These are phyloP conservation scores for Pocillopora meandrina DNA, from an alignment of 92 coral and sea anemone genomes.

Conservation along the genomic window DNA sequence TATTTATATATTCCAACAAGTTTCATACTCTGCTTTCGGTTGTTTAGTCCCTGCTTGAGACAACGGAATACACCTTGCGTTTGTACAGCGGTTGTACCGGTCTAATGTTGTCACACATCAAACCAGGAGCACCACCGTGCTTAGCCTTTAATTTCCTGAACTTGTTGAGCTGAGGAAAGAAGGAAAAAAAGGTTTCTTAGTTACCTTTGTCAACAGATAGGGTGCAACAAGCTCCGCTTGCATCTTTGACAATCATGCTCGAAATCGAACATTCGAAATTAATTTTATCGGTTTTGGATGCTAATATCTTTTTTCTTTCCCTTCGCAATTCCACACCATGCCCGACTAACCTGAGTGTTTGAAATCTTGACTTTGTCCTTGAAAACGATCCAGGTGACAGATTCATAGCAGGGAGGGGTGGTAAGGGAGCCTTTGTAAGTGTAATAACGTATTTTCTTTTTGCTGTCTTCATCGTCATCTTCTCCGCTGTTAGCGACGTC, in stretches of 20 bases:
- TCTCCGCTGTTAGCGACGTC: no score
- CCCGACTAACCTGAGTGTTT: not conserved
- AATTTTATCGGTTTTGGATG: no score
- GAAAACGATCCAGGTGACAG: slow-evolving; percentile 74
- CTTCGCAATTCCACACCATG: no score
- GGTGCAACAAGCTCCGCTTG: no score
- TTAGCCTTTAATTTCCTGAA: slow-evolving; percentile 5
- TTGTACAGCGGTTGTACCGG: slow-evolving; percentile 11
- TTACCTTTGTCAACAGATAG: not conserved
- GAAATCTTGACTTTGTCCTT: slow-evolving; percentile 5
- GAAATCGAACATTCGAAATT: no score
- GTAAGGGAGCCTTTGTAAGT: slow-evolving; percentile 85
- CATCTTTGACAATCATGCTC: no score
- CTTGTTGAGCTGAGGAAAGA: not conserved
- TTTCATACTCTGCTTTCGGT: no score
- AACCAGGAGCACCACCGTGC: slow-evolving; percentile 4
- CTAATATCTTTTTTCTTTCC: not conserved
- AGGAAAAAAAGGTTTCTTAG: not conserved
- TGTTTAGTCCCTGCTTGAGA: not conserved
- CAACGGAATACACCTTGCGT: not conserved
- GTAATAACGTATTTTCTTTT: slow-evolving; percentile 37
- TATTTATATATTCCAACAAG: no score
- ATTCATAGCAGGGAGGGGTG: slow-evolving; percentile 81
- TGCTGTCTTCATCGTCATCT: not conserved
- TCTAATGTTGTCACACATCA: slow-evolving; percentile 7